phyloP scores from a whole-genome alignment of 1,140 invertebrate species.

The Temnothorax curvispinosus region DNA sequence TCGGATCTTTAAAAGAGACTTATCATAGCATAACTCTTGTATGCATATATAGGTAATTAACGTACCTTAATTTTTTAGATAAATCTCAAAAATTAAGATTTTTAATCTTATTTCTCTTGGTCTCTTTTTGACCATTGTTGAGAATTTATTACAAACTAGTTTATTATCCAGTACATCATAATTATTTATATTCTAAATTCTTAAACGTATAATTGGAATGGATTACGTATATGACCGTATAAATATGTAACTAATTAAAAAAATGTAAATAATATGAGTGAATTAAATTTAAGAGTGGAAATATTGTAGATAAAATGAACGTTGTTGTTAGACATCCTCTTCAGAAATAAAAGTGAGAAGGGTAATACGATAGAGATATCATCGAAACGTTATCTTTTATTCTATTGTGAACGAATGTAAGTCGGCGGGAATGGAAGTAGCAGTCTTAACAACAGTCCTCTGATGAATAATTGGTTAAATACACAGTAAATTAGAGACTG shows the following conservation, averaged over 20 bases:
- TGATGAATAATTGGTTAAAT: conserved; percentile 37
- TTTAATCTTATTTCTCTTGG: neutral
- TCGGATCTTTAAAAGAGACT: conserved; percentile 33
- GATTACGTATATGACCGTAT: neutral
- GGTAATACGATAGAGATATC: neutral
- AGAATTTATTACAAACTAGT: neutral
- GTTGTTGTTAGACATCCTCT: neutral
- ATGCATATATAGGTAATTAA: neutral
- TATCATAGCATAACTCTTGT: neutral
- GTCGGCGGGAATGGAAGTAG: neutral
- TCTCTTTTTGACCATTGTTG: neutral
- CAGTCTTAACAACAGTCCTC: neutral
- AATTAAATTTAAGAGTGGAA: neutral
- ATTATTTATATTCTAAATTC: neutral
- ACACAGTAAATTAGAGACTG: conserved; percentile 23
- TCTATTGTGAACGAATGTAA: neutral
- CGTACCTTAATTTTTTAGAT: conserved; percentile 14
- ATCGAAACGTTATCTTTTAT: neutral
- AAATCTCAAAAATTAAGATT: neutral
- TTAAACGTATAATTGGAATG: neutral
- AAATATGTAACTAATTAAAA: neutral
- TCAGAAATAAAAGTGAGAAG: neutral
- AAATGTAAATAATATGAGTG: neutral
- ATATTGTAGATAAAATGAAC: neutral
- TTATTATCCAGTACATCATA: conserved; percentile 6